Percentiles rank a stretch among this genome's conserved stretches.
These are phyloP conservation scores for Liposcelis brunnea DNA, from an alignment of 2,888 invertebrate species.

Conservation along the genomic window DNA sequence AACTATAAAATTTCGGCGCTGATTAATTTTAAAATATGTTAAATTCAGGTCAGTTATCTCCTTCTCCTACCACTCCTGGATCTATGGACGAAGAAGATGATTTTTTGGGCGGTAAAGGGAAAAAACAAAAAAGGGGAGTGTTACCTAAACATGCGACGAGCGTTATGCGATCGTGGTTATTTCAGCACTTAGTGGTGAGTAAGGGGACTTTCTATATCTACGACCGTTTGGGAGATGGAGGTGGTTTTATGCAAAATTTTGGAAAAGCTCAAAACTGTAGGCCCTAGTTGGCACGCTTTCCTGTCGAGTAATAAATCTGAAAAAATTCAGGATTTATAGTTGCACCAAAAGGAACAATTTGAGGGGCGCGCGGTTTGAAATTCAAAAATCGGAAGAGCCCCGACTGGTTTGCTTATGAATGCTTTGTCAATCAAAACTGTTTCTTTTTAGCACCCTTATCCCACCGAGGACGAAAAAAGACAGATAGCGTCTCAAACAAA, in stretches of 20 bases:
- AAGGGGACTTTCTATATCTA: no score
- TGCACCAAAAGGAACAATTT: no score
- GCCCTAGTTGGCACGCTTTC: no score
- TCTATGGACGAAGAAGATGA: slow-evolving; percentile 31
- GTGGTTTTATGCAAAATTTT: no score
- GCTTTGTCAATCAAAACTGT: background rate
- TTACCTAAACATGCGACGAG: slow-evolving; percentile 91
- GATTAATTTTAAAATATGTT: background rate
- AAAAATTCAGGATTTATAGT: no score
- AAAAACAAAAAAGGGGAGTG: slow-evolving; percentile 66
- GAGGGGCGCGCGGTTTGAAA: no score
- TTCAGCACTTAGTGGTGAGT: slow-evolving; percentile 86
- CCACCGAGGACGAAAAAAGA: slow-evolving; percentile 86
- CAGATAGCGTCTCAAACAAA: slow-evolving; percentile 78
- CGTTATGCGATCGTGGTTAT: slow-evolving; percentile 91
- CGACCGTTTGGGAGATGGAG: no score
- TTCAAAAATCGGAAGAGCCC: no score
- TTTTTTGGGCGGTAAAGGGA: slow-evolving; percentile 30
- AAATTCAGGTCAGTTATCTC: slow-evolving; percentile 34
- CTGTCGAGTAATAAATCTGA: no score
- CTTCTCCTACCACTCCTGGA: slow-evolving; percentile 41
- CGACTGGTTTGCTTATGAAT: background rate
- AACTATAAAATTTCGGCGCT: no score
- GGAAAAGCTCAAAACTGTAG: slow-evolving; percentile 5
- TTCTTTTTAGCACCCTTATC: slow-evolving; percentile 69